Conservation (phyloP, 2,797 vertebrate species). For the Anguilla pacifica region DNA sequence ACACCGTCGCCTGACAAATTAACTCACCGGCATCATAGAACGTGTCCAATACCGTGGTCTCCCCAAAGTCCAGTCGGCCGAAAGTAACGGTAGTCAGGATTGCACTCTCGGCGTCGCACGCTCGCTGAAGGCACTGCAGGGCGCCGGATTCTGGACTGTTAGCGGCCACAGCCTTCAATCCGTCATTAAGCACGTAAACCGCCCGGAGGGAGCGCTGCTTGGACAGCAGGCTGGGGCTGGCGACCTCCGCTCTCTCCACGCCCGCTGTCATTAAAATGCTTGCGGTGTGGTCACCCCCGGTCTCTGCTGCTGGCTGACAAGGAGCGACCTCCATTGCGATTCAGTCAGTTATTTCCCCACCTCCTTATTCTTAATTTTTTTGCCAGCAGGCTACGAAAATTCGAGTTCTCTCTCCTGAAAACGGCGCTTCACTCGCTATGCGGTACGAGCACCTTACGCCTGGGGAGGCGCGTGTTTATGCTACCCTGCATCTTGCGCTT, state of each 20-base stretch:
- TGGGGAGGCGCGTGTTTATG: slow-evolving; percentile 52
- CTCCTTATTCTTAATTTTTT: slow-evolving; percentile 48
- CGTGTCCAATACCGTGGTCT: slow-evolving; percentile 84
- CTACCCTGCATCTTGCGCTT: slow-evolving; percentile 62
- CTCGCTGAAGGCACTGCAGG: slow-evolving; percentile 80
- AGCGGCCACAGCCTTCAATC: slow-evolving; percentile 74
- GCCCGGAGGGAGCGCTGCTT: slow-evolving; percentile 79
- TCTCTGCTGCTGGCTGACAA: slow-evolving; percentile 46
- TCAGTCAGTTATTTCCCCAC: slow-evolving; percentile 29
- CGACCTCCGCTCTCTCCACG: slow-evolving; percentile 58
- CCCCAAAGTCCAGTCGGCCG: slow-evolving; percentile 86
- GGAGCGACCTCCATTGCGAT: slow-evolving; percentile 47
- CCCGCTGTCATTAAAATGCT: slow-evolving; percentile 44
- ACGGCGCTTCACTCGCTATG: slow-evolving; percentile 19
- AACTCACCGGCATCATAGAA: slow-evolving; percentile 90
- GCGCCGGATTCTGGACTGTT: slow-evolving; percentile 86
- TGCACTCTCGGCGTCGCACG: slow-evolving; percentile 85
- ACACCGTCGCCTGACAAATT: background rate
- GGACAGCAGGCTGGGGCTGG: slow-evolving; percentile 63
- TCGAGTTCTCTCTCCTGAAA: background rate
- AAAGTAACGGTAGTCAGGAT: slow-evolving; percentile 83
- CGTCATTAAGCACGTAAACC: slow-evolving; percentile 85
- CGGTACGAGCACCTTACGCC: slow-evolving; percentile 53
- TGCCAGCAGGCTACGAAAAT: background rate
- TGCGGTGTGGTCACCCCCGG: slow-evolving; percentile 57